Evolutionary conservation across 2,113 vertebrate genomes (phyloP).

Genomic region (Zootoca vivipara): DNA sequence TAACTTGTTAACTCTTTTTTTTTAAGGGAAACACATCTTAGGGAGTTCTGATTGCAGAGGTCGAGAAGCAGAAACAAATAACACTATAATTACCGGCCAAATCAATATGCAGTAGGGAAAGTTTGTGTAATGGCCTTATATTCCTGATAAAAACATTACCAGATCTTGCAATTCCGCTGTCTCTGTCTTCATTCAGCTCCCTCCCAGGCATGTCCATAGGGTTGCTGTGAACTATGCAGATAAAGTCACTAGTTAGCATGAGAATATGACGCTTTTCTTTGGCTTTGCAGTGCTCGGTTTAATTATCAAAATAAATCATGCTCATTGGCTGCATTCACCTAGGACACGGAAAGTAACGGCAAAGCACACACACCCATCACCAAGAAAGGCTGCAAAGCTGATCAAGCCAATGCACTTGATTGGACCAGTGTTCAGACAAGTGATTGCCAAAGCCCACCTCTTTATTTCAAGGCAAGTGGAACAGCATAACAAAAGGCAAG

Average conservation of each 20-base stretch:
- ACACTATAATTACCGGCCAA: background rate
- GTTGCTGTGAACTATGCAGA: constrained; percentile 92
- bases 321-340: constrained; percentile 76
- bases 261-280: constrained; percentile 53
- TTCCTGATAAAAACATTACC: constrained; percentile 76
- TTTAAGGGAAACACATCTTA: background rate
- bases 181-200: constrained; percentile 89
- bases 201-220: constrained; percentile 99
- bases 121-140: background rate
- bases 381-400: constrained; percentile 77
- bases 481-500: background rate
- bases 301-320: constrained; percentile 77
- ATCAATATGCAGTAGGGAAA: background rate
- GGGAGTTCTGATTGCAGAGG: background rate
- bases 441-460: constrained; percentile 33
- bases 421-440: constrained; percentile 19
- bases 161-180: constrained; percentile 97
- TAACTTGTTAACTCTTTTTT: background rate
- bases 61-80: background rate
- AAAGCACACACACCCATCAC: constrained; percentile 75
- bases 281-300: constrained; percentile 56
- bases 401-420: constrained; percentile 69
- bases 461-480: constrained; percentile 33
- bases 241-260: constrained; percentile 67
- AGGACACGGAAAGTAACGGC: constrained; percentile 64